Percentiles rank a stretch among this genome's conserved stretches.
Conservation (phyloP, 2,888 invertebrate genomes). For the Microctonus brassicae region DNA sequence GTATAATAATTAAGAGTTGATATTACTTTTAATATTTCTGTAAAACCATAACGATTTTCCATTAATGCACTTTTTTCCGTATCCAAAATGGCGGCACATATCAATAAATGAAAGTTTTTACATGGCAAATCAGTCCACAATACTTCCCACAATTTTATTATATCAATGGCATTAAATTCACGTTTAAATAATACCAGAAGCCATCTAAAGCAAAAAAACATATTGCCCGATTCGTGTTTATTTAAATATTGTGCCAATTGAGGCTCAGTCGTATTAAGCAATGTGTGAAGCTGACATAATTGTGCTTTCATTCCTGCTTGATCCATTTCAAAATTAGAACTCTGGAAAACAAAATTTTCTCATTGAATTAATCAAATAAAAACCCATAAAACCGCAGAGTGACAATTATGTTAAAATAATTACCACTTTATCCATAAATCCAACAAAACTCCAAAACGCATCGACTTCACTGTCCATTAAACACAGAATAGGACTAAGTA, state of each 20-base stretch:
- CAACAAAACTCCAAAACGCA: conserved; percentile 99
- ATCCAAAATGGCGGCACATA: conserved; percentile 93
- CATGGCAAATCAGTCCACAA: conserved; percentile 96
- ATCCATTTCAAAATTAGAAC: conserved; percentile 95
- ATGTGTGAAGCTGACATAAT: conserved; percentile 84
- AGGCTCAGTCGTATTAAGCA: conserved; percentile 87
- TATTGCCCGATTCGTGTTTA: conserved; percentile 90
- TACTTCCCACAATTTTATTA: conserved; percentile 95
- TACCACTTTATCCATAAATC: conserved; percentile 96
- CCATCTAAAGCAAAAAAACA: conserved; percentile 99
- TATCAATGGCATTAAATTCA: conserved; percentile 89
- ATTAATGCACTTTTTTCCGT: conserved; percentile 90
- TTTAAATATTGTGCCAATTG: conserved; percentile 88
- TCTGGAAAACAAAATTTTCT: conserved; percentile 54
- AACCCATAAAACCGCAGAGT: neutral
- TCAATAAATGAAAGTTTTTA: conserved; percentile 93
- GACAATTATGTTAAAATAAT: conserved; percentile 62
- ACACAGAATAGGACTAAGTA: conserved; percentile 91
- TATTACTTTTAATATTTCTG: conserved; percentile 91
- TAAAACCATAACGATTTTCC: conserved; percentile 92
- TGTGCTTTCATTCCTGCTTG: conserved; percentile 97
- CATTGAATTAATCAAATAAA: too few species aligned
- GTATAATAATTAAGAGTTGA: conserved; percentile 17
- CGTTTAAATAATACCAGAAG: conserved; percentile 95
- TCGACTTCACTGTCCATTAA: conserved; percentile 94